Percentiles rank a stretch among this genome's conserved stretches.
Conservation (phyloP, 2,113 vertebrate genomes). For the Thalassarche chlororhynchos region DNA sequence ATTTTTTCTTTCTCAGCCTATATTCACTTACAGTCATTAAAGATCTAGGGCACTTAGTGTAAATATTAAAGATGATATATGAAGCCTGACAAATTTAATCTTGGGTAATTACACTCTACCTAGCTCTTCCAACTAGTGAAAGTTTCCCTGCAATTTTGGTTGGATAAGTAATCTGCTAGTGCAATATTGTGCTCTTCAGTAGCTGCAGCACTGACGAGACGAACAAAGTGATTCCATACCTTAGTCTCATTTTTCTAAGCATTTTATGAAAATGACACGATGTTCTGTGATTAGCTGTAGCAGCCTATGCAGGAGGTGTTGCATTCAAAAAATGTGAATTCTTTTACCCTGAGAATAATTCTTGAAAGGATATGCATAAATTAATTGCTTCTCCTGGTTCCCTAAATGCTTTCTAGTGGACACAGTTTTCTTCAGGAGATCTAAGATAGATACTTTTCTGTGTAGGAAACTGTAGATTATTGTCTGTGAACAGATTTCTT, state of each 20-base stretch:
- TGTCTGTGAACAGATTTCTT: neutral
- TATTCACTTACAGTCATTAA: neutral
- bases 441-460: neutral
- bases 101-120: neutral
- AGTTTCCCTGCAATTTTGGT: neutral
- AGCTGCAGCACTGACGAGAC: neutral
- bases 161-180: neutral
- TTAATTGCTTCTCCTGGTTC: neutral
- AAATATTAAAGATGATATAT: conserved; percentile 20
- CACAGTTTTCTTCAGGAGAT: neutral
- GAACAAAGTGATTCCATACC: neutral
- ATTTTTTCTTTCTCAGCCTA: neutral
- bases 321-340: neutral
- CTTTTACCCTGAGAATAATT: neutral
- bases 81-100: conserved; percentile 29
- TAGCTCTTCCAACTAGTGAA: neutral
- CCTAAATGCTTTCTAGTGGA: neutral
- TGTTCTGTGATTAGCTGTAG: neutral
- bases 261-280: neutral
- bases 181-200: neutral
- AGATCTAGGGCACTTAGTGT: neutral
- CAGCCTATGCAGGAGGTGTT: neutral
- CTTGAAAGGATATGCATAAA: neutral
- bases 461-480: neutral
- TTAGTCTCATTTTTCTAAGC: neutral